These are phyloP conservation scores for Zaprionus tsacasi DNA, from an alignment of 1,140 invertebrate species.

Conservation along the genomic window DNA sequence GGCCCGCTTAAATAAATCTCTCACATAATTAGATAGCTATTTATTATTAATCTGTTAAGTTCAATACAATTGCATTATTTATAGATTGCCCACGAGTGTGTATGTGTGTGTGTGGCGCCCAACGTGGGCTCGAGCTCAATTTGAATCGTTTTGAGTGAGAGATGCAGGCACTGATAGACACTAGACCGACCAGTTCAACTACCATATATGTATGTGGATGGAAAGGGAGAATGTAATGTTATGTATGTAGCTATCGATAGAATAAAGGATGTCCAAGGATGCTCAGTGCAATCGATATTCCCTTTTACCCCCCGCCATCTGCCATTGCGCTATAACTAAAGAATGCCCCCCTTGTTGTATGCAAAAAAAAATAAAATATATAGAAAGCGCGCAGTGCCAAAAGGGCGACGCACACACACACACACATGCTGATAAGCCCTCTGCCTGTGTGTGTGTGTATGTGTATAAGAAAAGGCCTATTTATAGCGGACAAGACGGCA, in stretches of 20 bases:
- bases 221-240: neutral
- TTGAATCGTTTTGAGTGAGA: constrained; percentile 15
- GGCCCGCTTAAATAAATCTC: neutral
- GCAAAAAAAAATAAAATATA: constrained; percentile 55
- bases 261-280: constrained; percentile 26
- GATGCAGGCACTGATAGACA: constrained; percentile 4
- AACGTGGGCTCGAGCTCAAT: constrained; percentile 18
- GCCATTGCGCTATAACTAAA: neutral
- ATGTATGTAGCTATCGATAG: constrained; percentile 6
- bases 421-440: constrained; percentile 18
- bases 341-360: constrained; percentile 53
- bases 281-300: constrained; percentile 38
- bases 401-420: constrained; percentile 46
- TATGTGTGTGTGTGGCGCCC: neutral
- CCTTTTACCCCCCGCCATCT: too few relatives aligned
- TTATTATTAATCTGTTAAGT: constrained; percentile 25
- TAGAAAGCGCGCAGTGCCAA: constrained; percentile 46
- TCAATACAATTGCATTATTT: constrained; percentile 20
- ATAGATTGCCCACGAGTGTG: neutral
- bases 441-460: constrained; percentile 23
- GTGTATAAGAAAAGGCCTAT: constrained; percentile 29
- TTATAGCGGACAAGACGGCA: constrained; percentile 24
- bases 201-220: constrained; percentile 1
- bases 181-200: neutral
- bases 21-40: neutral